Conservation (phyloP, 1,140 invertebrate species). For the Plectus sambesii region DNA sequence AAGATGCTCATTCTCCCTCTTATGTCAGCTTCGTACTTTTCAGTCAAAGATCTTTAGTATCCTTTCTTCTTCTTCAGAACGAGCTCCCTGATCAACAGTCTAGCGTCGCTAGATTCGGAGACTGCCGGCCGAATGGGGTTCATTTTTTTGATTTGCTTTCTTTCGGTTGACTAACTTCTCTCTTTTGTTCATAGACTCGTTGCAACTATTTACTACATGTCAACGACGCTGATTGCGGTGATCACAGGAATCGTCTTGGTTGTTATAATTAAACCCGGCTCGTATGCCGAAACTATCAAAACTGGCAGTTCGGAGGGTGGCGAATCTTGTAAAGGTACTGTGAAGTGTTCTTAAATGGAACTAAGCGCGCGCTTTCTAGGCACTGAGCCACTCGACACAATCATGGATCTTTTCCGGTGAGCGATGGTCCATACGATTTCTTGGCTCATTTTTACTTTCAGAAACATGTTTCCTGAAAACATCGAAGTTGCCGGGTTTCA, state of each 20-base stretch:
- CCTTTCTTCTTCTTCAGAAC: too few species aligned
- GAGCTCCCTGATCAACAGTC: constrained; percentile 18
- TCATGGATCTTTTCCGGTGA: constrained; percentile 23
- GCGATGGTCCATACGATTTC: neutral
- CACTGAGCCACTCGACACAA: constrained; percentile 24
- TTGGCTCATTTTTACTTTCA: constrained; percentile 1
- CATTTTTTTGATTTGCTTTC: too few species aligned
- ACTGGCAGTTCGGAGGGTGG: too few species aligned
- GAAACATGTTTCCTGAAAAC: constrained; percentile 33
- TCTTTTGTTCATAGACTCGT: too few species aligned
- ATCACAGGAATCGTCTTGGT: constrained; percentile 49
- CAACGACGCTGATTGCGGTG: constrained; percentile 48
- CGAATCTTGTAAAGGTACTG: too few species aligned
- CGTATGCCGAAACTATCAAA: constrained; percentile 17
- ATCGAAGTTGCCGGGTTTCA: constrained; percentile 26
- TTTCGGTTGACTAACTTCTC: too few species aligned
- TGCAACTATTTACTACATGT: constrained; percentile 49
- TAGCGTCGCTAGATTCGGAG: constrained; percentile 20
- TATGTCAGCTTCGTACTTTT: constrained; percentile 71
- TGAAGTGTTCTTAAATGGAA: too few species aligned
- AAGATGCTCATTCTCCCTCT: constrained; percentile 77
- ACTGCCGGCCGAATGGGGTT: constrained; percentile 46
- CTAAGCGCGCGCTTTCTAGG: constrained; percentile 15
- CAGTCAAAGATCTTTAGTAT: constrained; percentile 57
- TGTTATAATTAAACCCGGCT: constrained; percentile 47